Evolutionary conservation across 2,797 vertebrate genomes (phyloP).

Genomic region (Tolypeutes matacus): DNA sequence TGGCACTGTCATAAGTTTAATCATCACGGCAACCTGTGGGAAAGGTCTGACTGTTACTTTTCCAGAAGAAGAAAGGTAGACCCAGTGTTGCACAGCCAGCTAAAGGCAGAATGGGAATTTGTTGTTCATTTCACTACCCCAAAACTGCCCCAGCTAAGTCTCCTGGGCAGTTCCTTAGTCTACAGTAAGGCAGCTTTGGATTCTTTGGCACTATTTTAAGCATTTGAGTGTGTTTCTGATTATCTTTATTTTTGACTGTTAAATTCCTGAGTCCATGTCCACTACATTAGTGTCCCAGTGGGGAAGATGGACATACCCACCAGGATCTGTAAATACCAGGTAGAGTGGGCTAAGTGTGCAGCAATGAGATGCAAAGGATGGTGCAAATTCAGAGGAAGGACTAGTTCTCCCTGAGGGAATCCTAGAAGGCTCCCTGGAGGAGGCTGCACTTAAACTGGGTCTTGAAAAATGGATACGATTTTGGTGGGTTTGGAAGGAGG

Average conservation of each 20-base stretch:
- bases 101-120: background rate
- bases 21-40: background rate
- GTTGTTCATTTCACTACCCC: background rate
- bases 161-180: background rate
- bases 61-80: background rate
- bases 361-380: background rate
- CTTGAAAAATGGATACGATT: background rate
- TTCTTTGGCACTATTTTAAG: background rate
- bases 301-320: background rate
- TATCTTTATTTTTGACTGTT: slow-evolving; percentile 53
- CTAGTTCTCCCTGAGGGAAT: background rate
- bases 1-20: background rate
- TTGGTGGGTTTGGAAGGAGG: background rate
- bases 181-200: background rate
- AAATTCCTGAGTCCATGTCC: slow-evolving; percentile 11
- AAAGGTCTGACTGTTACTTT: background rate
- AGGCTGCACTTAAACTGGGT: background rate
- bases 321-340: background rate
- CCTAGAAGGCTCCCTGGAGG: background rate
- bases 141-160: background rate
- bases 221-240: slow-evolving; percentile 45
- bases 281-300: background rate
- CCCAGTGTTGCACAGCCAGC: background rate
- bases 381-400: background rate
- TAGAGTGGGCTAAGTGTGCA: background rate